These are phyloP conservation scores for Pollachius pollachius DNA, from an alignment of 2,113 vertebrate genomes.

Conservation along the genomic window DNA sequence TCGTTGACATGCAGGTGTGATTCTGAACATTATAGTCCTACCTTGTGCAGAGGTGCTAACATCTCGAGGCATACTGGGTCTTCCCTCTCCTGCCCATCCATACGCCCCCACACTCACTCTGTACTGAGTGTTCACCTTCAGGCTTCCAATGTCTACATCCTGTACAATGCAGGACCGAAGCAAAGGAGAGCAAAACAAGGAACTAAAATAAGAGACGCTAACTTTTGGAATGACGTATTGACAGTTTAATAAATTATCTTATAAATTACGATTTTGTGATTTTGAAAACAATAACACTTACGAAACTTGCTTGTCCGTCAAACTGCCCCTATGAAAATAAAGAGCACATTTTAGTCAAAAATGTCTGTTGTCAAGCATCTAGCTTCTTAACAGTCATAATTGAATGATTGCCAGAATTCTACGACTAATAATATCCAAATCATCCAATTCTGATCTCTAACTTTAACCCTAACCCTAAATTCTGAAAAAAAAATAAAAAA, in stretches of 20 bases:
- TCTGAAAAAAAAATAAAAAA: no score
- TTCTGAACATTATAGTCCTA: constrained; percentile 56
- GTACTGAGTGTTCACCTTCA: constrained; percentile 83
- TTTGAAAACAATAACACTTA: constrained; percentile 72
- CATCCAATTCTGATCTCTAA: no score
- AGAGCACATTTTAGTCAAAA: background rate
- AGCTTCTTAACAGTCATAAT: background rate
- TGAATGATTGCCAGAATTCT: background rate
- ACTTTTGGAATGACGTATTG: background rate
- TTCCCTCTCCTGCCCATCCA: constrained; percentile 82
- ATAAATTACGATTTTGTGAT: background rate
- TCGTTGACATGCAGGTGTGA: no score
- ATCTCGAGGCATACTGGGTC: constrained; percentile 82
- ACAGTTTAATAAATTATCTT: background rate
- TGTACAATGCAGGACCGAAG: constrained; percentile 38
- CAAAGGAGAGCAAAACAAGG: background rate
- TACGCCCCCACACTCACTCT: constrained; percentile 85
- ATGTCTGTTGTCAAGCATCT: background rate
- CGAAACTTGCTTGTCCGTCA: constrained; percentile 82
- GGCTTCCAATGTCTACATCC: constrained; percentile 81
- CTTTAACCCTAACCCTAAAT: no score
- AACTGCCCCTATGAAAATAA: constrained; percentile 72
- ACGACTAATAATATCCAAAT: background rate
- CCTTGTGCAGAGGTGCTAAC: constrained; percentile 84
- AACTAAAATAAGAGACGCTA: background rate